Evolutionary conservation across 1,140 invertebrate species (phyloP).

Genomic region (Magallana ariakensis): DNA sequence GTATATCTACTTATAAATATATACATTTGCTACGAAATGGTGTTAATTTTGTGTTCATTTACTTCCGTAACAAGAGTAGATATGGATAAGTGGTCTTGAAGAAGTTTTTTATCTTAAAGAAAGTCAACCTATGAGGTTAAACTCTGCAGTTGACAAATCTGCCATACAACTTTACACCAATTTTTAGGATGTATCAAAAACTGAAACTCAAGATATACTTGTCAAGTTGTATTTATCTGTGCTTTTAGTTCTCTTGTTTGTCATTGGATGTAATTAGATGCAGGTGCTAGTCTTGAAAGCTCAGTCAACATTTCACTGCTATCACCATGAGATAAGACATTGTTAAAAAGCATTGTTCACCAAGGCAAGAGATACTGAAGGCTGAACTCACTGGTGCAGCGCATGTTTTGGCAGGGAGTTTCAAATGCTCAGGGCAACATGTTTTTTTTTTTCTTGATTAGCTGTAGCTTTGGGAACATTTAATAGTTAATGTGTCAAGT

Average conservation of each 20-base stretch:
- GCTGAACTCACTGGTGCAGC: constrained; percentile 23
- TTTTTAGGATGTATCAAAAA: too few species aligned
- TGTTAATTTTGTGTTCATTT: not conserved
- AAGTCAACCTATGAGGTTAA: not conserved
- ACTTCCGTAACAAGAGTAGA: not conserved
- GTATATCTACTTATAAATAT: not conserved
- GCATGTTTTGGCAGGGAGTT: not conserved
- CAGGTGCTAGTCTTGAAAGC: constrained; percentile 30
- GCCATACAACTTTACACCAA: not conserved
- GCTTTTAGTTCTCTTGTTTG: not conserved
- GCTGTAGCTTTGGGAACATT: not conserved
- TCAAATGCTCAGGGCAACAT: not conserved
- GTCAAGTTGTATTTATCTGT: too few species aligned
- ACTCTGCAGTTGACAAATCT: not conserved
- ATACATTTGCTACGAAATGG: not conserved
- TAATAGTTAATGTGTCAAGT: not conserved
- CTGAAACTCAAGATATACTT: too few species aligned
- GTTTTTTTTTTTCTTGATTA: not conserved
- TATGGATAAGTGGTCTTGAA: not conserved
- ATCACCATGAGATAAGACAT: constrained; percentile 19
- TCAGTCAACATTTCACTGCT: not conserved
- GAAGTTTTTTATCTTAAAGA: not conserved
- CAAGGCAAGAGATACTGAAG: not conserved
- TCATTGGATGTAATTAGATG: not conserved
- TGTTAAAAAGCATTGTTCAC: constrained; percentile 30